These are phyloP conservation scores for Antechinus stuartii DNA, from an alignment of 2,113 vertebrate species.

Conservation along the genomic window DNA sequence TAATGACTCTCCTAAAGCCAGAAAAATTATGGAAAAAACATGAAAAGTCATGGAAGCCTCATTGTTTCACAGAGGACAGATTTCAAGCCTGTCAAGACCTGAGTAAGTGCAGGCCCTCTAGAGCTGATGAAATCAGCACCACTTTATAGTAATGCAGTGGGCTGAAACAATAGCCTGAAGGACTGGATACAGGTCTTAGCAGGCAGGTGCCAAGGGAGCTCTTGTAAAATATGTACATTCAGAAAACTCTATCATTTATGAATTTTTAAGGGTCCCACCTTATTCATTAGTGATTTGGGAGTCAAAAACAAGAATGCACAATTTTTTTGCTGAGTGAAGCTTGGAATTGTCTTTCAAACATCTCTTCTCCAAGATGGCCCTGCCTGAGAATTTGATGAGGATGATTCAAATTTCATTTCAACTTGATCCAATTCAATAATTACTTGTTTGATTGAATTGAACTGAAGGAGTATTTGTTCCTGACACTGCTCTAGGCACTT, in stretches of 20 bases:
- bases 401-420: neutral
- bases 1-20: neutral
- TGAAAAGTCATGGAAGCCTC: neutral
- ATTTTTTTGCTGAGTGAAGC: neutral
- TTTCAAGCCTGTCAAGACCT: slow-evolving; percentile 4
- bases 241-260: neutral
- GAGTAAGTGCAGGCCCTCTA: neutral
- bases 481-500: neutral
- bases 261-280: neutral
- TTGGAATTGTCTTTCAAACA: neutral
- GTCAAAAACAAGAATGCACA: neutral
- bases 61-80: neutral
- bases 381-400: neutral
- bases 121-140: neutral
- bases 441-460: neutral
- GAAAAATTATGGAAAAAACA: neutral
- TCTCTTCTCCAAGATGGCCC: neutral
- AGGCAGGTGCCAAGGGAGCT: neutral
- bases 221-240: neutral
- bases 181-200: neutral
- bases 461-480: neutral
- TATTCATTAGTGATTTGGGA: neutral
- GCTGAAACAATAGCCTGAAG: neutral
- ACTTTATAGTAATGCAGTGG: neutral
- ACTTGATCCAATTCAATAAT: neutral